Conservation (phyloP, 30 jellyfish, hydroid and myxozoan species). For the Nemopilema nomurai region DNA sequence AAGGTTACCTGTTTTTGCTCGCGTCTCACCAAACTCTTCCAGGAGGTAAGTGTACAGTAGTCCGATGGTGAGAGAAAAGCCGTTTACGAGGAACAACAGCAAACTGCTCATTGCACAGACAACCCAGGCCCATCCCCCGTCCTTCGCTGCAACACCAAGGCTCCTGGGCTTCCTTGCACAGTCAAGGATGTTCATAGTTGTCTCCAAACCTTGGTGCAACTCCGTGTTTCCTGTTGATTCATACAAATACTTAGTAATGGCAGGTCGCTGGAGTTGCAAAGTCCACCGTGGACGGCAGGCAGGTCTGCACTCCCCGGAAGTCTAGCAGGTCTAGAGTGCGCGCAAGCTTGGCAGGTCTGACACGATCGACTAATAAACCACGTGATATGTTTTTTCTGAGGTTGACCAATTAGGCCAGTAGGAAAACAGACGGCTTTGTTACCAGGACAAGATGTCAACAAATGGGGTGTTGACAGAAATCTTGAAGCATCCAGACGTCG, state of each 20-base stretch:
- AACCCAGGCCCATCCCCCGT: constrained; percentile 39
- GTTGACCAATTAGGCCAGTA: too few relatives aligned
- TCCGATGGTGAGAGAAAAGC: constrained; percentile 29
- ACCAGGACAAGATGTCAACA: too few relatives aligned
- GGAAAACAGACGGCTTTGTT: too few relatives aligned
- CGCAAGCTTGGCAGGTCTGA: too few relatives aligned
- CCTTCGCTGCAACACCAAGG: not conserved
- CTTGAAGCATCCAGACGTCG: too few relatives aligned
- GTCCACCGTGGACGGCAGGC: too few relatives aligned
- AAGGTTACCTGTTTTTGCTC: constrained; percentile 25
- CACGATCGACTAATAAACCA: too few relatives aligned
- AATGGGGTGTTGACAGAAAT: too few relatives aligned
- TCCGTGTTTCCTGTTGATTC: not conserved
- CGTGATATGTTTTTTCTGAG: too few relatives aligned
- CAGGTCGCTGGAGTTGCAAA: not conserved
- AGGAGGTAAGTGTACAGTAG: constrained; percentile 10
- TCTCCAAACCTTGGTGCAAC: not conserved
- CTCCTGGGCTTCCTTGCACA: not conserved
- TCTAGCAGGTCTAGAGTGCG: too few relatives aligned
- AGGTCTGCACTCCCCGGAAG: too few relatives aligned
- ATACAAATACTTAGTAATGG: not conserved
- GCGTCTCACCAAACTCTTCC: constrained; percentile 14
- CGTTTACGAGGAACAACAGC: constrained; percentile 11
- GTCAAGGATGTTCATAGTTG: not conserved
- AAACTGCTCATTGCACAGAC: constrained; percentile 9